Percentiles rank a stretch among this genome's conserved stretches.
These are phyloP conservation scores for Cecidostiba fungosa DNA, from an alignment of 2,888 invertebrate species.

Conservation along the genomic window DNA sequence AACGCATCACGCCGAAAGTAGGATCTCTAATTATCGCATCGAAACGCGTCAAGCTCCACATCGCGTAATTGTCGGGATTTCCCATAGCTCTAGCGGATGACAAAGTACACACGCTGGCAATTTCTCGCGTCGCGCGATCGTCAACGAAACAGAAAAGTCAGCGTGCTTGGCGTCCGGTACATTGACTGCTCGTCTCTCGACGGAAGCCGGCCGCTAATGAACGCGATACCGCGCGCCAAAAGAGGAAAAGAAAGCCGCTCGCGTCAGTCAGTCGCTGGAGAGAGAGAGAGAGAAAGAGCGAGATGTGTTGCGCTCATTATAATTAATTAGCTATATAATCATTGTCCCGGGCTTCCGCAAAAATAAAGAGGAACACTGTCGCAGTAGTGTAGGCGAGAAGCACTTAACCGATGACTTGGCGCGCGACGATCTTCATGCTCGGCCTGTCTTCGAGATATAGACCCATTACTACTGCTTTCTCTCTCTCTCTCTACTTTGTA, in stretches of 20 bases:
- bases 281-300: background rate
- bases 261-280: slow-evolving; percentile 52
- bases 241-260: slow-evolving; percentile 34
- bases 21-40: slow-evolving; percentile 50
- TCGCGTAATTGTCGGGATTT: slow-evolving; percentile 44
- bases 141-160: slow-evolving; percentile 38
- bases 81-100: slow-evolving; percentile 19
- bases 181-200: slow-evolving; percentile 64
- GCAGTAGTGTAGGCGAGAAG: background rate
- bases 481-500: background rate
- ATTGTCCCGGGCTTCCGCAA: slow-evolving; percentile 70
- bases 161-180: slow-evolving; percentile 59
- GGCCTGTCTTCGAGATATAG: slow-evolving; percentile 24
- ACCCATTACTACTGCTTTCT: slow-evolving; percentile 2
- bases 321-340: slow-evolving; percentile 73
- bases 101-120: slow-evolving; percentile 31
- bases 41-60: slow-evolving; percentile 25
- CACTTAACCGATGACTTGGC: slow-evolving; percentile 60
- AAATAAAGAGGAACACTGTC: slow-evolving; percentile 53
- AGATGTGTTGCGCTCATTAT: slow-evolving; percentile 69
- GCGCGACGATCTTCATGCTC: slow-evolving; percentile 68
- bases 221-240: slow-evolving; percentile 32
- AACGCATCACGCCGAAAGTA: background rate
- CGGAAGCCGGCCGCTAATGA: slow-evolving; percentile 62
- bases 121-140: slow-evolving; percentile 17